These are phyloP conservation scores for Tachysurus vachellii DNA, from an alignment of 2,113 vertebrate genomes.

Conservation along the genomic window DNA sequence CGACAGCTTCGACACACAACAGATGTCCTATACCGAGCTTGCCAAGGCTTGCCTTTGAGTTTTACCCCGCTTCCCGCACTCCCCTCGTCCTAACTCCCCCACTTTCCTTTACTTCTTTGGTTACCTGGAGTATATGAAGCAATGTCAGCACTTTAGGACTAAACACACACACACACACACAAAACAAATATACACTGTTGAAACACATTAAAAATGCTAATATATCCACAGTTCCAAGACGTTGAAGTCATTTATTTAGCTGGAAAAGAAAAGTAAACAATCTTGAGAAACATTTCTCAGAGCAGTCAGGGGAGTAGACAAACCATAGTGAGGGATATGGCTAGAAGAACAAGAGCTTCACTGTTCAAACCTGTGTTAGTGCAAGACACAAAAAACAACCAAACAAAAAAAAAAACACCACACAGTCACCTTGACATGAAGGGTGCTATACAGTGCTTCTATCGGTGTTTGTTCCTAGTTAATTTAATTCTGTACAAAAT, in stretches of 20 bases:
- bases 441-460: background rate
- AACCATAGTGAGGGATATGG: background rate
- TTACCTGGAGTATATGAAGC: background rate
- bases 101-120: background rate
- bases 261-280: background rate
- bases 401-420: background rate
- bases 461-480: background rate
- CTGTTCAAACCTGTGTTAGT: slow-evolving; percentile 3
- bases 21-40: slow-evolving; percentile 63
- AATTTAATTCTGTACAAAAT: background rate
- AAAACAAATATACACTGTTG: background rate
- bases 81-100: background rate
- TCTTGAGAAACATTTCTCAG: background rate
- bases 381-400: background rate
- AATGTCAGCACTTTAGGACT: background rate
- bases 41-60: slow-evolving; percentile 57
- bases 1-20: slow-evolving; percentile 63
- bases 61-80: slow-evolving; percentile 8
- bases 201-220: background rate
- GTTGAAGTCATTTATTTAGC: background rate
- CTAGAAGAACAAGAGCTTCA: background rate
- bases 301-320: background rate
- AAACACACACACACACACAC: slow-evolving; percentile 9
- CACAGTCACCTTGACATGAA: background rate
- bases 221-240: background rate